Base-by-base conservation (phyloP, 30 jellyfish, hydroid and myxozoan genomes). In the Calvadosia cruxmelitensis region DNA sequence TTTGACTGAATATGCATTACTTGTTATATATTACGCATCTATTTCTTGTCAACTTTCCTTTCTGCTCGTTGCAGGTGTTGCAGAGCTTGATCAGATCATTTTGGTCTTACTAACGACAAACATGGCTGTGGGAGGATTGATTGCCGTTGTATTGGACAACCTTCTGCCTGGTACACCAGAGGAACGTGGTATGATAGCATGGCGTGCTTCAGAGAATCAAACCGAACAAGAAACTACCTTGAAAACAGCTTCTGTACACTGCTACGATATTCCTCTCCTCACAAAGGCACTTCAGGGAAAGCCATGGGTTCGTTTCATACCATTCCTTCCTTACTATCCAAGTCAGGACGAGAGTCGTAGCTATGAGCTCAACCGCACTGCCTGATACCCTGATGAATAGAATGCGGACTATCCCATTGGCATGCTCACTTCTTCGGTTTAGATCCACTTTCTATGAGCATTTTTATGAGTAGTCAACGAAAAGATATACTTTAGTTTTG, bases 61-160 rank as follows among this genome's bases (percentile, higher is more conserved):
- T n/a, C n/a, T n/a, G n/a, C n/a, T n/a, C n/a, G n/a, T n/a, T n/a
- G 16, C 69, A 76, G 95, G 93, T 20, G 66, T 52, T 1, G 26
- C 25, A n/a, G 93, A 84, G 53, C 36, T 80, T 2, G 88, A 84
- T 62, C 93, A 84, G 61, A 78, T 84, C 77, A 36, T 84, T 30
- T 31, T 12, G 25, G 95, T 84, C n/a, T 42, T 84, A 23, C 73
- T 84, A 34, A 63, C 50, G 50, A 84, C 93, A n/a, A 50, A 72
- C 50, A 84, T 84, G 95, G 95, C 93, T 23, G 78, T 84, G 1
- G 89, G 79, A 27, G 83, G 95, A 53, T 50, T 69, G 3, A 49
- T 80, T 34, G 95, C 95, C 10, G 42, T 63, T 53, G 49, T 84
- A 24, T 57, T 84, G 57, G 95, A 84, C 69, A 84, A 84, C 73